Conservation (phyloP, 2,113 vertebrate species). For the Petrocephalus zakoni region DNA sequence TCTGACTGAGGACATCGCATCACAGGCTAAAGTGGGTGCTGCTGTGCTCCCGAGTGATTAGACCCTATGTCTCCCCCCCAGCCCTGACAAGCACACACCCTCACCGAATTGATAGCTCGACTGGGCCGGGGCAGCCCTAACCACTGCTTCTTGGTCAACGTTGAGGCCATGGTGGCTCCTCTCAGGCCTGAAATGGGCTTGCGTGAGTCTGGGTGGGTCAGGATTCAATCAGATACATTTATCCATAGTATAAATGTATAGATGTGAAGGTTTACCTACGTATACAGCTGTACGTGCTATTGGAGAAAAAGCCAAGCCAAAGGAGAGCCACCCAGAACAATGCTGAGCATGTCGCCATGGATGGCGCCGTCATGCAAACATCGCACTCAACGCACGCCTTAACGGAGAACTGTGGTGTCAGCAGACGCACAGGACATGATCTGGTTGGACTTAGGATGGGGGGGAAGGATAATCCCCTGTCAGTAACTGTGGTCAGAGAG, state of each 20-base stretch:
- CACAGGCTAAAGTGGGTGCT: neutral
- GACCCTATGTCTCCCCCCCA: neutral
- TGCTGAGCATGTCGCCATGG: neutral
- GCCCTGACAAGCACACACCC: neutral
- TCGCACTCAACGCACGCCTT: constrained; percentile 56
- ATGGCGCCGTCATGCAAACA: constrained; percentile 34
- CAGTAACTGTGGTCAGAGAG: constrained; percentile 57
- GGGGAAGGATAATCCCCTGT: constrained; percentile 42
- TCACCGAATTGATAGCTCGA: neutral
- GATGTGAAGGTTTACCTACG: neutral
- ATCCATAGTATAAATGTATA: too few relatives aligned
- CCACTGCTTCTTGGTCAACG: neutral
- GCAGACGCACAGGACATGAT: constrained; percentile 55
- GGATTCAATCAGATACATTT: neutral
- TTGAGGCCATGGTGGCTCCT: neutral
- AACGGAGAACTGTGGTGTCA: constrained; percentile 62
- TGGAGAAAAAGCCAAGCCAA: neutral
- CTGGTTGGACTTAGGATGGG: constrained; percentile 39
- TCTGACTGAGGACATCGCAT: neutral
- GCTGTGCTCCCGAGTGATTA: neutral
- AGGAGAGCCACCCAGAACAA: neutral
- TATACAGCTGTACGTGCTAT: neutral
- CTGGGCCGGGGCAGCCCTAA: neutral
- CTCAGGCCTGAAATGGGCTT: neutral
- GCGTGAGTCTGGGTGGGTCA: neutral